Evolutionary conservation across 2,113 vertebrate genomes (phyloP).

Genomic region (Tympanuchus pallidicinctus): DNA sequence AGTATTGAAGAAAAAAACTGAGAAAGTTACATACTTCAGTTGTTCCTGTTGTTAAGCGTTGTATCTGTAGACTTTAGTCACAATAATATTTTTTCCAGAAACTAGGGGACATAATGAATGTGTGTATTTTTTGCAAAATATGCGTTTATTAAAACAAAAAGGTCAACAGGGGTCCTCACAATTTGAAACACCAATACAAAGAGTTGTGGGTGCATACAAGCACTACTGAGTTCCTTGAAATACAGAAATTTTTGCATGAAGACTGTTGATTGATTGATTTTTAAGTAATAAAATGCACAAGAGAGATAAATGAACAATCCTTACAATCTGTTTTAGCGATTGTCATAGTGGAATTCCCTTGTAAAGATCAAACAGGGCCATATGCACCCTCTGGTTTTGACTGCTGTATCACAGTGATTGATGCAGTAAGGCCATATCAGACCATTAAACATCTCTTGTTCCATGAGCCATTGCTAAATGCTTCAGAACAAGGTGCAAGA

Average conservation of each 20-base stretch:
- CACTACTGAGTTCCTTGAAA: not conserved
- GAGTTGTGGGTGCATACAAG: not conserved
- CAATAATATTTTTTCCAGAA: constrained; percentile 22
- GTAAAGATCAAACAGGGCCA: constrained; percentile 24
- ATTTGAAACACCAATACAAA: not conserved
- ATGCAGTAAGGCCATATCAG: constrained; percentile 9
- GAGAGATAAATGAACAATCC: constrained; percentile 23
- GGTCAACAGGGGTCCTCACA: constrained; percentile 11
- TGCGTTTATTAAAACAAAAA: constrained; percentile 41
- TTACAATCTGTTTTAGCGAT: not conserved
- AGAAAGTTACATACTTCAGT: not conserved
- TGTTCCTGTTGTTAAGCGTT: constrained; percentile 5
- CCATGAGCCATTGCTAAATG: constrained; percentile 43
- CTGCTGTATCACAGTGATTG: constrained; percentile 5
- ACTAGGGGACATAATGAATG: constrained; percentile 25
- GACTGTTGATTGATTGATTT: constrained; percentile 10
- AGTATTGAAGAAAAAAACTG: not conserved
- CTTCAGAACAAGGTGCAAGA: constrained; percentile 48
- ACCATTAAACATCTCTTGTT: constrained; percentile 51
- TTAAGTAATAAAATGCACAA: not conserved
- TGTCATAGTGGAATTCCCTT: not conserved
- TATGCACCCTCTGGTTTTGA: constrained; percentile 7
- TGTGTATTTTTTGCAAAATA: constrained; percentile 18
- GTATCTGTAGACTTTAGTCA: not conserved
- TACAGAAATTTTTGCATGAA: constrained; percentile 25